Conservation (phyloP, 2,888 invertebrate genomes). For the Piscicola geometra region DNA sequence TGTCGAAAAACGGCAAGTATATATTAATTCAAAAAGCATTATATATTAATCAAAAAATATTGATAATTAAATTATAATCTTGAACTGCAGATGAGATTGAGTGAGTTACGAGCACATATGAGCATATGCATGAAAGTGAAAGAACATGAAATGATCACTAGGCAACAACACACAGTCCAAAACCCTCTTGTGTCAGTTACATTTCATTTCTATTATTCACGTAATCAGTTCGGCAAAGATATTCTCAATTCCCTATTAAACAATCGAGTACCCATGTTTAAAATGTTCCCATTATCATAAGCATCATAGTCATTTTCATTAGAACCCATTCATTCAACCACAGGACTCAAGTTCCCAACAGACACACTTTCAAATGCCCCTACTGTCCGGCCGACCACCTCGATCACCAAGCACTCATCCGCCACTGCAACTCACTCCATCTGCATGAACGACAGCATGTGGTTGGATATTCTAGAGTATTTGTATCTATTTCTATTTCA, state of each 20-base stretch:
- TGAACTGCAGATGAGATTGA: neutral
- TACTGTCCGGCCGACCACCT: conserved; percentile 49
- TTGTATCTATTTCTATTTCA: neutral
- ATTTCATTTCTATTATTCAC: too few relatives aligned
- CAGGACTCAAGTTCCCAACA: conserved; percentile 45
- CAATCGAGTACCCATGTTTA: too few relatives aligned
- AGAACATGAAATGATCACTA: neutral
- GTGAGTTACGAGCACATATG: conserved; percentile 23
- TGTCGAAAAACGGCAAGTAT: neutral
- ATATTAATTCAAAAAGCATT: too few relatives aligned
- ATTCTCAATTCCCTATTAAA: too few relatives aligned
- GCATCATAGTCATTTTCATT: too few relatives aligned
- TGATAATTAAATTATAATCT: too few relatives aligned
- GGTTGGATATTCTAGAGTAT: too few relatives aligned
- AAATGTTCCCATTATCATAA: too few relatives aligned
- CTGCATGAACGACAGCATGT: conserved; percentile 43
- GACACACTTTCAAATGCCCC: conserved; percentile 52
- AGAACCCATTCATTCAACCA: too few relatives aligned
- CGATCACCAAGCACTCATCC: conserved; percentile 46
- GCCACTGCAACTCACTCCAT: conserved; percentile 50
- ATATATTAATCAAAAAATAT: too few relatives aligned
- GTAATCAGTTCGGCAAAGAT: too few relatives aligned
- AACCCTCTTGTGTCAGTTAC: conserved; percentile 15
- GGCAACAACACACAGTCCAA: conserved; percentile 16
- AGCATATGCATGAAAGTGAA: conserved; percentile 3